Percentiles rank a stretch among this genome's conserved stretches.
phyloP scores from a whole-genome alignment of 2,797 vertebrate genomes.

The Thaleichthys pacificus region DNA sequence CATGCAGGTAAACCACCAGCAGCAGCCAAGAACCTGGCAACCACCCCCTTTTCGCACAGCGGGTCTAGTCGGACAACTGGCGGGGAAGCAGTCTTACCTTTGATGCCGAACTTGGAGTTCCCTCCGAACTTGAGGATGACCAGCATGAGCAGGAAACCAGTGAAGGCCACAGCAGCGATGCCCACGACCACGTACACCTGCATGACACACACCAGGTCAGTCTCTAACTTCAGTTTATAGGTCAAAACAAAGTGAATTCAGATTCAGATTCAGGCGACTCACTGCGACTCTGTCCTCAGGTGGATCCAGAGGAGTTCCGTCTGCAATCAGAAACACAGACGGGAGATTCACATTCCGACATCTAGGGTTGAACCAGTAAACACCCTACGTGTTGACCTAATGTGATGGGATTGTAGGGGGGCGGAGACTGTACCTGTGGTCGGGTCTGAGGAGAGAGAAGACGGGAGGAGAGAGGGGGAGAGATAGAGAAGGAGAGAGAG shows the following conservation, averaged over 20 bases:
- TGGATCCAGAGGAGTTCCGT: conserved; percentile 65
- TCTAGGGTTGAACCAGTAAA: neutral
- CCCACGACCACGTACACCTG: conserved; percentile 97
- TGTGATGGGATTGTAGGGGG: conserved; percentile 11
- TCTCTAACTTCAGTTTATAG: neutral
- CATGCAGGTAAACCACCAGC: too few relatives aligned
- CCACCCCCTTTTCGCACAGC: neutral
- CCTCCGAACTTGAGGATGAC: conserved; percentile 96
- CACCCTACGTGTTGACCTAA: neutral
- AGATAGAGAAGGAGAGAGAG: neutral
- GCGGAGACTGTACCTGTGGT: conserved; percentile 64
- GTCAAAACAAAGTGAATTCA: neutral
- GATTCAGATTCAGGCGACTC: conserved; percentile 66
- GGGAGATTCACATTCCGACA: neutral
- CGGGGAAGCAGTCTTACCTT: conserved; percentile 86
- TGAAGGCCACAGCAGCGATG: conserved; percentile 92
- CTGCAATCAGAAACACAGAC: conserved; percentile 39
- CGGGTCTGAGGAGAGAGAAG: conserved; percentile 55
- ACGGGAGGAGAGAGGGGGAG: conserved; percentile 34
- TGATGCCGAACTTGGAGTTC: conserved; percentile 98
- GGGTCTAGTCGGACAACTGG: neutral
- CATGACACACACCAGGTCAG: neutral
- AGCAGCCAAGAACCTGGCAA: too few relatives aligned
- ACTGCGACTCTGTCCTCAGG: conserved; percentile 91
- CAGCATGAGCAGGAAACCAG: conserved; percentile 91